Evolutionary conservation across 2,797 vertebrate species (phyloP).

Genomic region (Acipenser oxyrinchus): DNA sequence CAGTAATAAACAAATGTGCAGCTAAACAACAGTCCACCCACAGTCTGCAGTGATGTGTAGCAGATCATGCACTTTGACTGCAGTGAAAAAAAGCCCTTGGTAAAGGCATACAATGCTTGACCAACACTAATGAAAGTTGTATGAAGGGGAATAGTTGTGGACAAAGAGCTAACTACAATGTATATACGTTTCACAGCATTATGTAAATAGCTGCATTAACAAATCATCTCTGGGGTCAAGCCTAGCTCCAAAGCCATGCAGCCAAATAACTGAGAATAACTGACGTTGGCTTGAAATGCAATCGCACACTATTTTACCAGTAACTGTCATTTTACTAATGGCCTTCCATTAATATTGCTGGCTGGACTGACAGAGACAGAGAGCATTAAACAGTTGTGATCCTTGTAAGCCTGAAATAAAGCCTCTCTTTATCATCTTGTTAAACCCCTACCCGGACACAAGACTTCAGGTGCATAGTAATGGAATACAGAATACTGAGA

Average conservation of each 20-base stretch:
- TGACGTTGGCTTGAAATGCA: conserved; percentile 12
- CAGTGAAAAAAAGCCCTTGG: no score
- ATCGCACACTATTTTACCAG: conserved; percentile 21
- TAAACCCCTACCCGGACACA: background rate
- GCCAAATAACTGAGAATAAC: background rate
- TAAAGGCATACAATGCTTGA: no score
- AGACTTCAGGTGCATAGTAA: background rate
- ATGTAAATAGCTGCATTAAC: background rate
- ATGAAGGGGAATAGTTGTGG: no score
- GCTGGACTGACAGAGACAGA: conserved; percentile 21
- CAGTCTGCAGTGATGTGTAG: no score
- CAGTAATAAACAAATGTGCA: no score
- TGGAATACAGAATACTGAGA: no score
- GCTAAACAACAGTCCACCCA: no score
- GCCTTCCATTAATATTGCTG: conserved; percentile 21
- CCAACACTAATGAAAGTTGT: no score
- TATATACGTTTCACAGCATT: background rate
- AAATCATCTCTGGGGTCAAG: background rate
- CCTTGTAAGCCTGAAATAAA: conserved; percentile 18
- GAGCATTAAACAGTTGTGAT: conserved; percentile 6
- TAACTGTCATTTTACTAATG: conserved; percentile 28
- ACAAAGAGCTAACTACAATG: no score
- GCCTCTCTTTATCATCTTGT: background rate
- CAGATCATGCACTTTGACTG: no score
- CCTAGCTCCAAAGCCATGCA: background rate